Conservation (phyloP, 2,797 vertebrate species). For the Xerus rutilus region DNA sequence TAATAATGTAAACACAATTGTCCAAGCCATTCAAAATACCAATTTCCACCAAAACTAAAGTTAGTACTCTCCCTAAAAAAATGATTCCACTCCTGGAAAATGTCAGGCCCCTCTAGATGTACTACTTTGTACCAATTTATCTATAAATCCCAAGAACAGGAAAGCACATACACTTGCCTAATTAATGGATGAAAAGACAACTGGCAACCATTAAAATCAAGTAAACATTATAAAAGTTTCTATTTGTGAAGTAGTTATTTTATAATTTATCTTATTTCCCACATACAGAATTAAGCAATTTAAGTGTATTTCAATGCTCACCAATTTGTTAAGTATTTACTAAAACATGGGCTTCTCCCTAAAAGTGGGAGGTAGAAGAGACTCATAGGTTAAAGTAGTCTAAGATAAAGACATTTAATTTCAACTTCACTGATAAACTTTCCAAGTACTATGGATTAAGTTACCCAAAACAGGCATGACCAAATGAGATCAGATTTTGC, state of each 20-base stretch:
- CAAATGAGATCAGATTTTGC: neutral
- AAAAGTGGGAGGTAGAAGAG: conserved; percentile 20
- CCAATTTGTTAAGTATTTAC: conserved; percentile 3
- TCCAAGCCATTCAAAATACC: neutral
- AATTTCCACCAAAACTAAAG: conserved; percentile 31
- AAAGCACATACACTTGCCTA: neutral
- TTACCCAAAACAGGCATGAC: neutral
- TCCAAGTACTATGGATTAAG: neutral
- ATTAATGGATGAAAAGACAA: neutral
- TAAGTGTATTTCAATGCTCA: conserved; percentile 7
- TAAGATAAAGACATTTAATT: conserved; percentile 29
- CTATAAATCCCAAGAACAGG: neutral
- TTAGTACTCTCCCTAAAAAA: neutral
- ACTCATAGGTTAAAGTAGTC: neutral
- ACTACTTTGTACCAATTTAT: neutral
- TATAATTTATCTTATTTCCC: conserved; percentile 28
- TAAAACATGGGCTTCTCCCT: conserved; percentile 3
- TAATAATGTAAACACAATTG: neutral
- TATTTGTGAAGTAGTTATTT: neutral
- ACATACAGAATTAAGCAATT: neutral
- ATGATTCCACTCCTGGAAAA: neutral
- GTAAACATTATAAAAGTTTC: neutral
- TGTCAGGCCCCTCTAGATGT: neutral
- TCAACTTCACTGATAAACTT: conserved; percentile 10
- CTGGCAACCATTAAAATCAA: neutral